These are phyloP conservation scores for Morpho achilles DNA, from an alignment of 2,888 invertebrate genomes.

Conservation along the genomic window DNA sequence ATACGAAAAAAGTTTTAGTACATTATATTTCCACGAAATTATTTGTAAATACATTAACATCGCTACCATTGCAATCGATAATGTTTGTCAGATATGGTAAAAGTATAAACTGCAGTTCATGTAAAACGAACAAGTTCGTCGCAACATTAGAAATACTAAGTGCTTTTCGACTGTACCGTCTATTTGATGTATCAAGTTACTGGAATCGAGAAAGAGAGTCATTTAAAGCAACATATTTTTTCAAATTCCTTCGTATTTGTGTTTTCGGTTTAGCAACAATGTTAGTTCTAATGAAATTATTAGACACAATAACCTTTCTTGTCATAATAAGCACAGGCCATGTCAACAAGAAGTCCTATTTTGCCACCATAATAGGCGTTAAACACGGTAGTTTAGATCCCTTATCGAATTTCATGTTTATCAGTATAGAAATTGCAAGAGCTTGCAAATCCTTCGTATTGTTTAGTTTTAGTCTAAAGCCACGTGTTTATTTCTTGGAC, in stretches of 20 bases:
- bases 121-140: conserved; percentile 26
- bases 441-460: conserved; percentile 26
- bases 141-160: conserved; percentile 20
- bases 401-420: conserved; percentile 17
- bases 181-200: conserved; percentile 21
- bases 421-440: conserved; percentile 23
- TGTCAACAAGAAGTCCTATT: conserved; percentile 16
- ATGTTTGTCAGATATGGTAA: conserved; percentile 25
- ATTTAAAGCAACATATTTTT: conserved; percentile 15
- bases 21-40: conserved; percentile 24
- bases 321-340: conserved; percentile 13
- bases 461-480: conserved; percentile 24
- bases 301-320: conserved; percentile 23
- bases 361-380: conserved; percentile 13
- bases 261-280: conserved; percentile 24
- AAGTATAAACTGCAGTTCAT: conserved; percentile 21
- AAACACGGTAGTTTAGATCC: conserved; percentile 16
- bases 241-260: conserved; percentile 25
- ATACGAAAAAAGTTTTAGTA: conserved; percentile 19
- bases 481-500: conserved; percentile 23
- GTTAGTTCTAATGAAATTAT: conserved; percentile 18
- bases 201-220: conserved; percentile 21
- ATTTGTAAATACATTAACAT: conserved; percentile 22
- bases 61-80: conserved; percentile 20
- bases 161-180: conserved; percentile 21